Evolutionary conservation across 2,113 vertebrate species (phyloP).

Genomic region (Silurus meridionalis): DNA sequence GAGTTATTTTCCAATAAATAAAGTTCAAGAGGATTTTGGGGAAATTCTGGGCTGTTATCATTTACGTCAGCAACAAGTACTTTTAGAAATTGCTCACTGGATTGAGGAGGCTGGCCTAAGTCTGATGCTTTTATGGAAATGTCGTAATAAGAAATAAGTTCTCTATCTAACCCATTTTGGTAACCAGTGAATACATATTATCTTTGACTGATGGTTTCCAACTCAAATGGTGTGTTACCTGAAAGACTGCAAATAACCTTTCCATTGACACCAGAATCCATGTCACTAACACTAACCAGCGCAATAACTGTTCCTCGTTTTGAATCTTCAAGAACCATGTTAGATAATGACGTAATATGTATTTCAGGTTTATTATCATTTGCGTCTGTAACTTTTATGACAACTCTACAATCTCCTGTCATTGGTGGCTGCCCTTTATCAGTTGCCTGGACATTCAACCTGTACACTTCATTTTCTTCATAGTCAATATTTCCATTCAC

Average conservation of each 20-base stretch:
- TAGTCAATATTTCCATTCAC: constrained; percentile 54
- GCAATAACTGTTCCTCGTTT: constrained; percentile 67
- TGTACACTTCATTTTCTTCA: constrained; percentile 51
- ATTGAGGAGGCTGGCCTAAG: constrained; percentile 52
- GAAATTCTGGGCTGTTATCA: constrained; percentile 58
- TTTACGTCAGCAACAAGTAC: constrained; percentile 58
- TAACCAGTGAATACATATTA: constrained; percentile 69
- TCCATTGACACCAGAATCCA: constrained; percentile 69
- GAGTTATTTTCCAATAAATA: constrained; percentile 65
- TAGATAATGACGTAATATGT: constrained; percentile 64
- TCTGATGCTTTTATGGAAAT: constrained; percentile 56
- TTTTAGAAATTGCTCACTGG: constrained; percentile 41
- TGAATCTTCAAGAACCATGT: constrained; percentile 63
- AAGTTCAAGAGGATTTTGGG: constrained; percentile 45
- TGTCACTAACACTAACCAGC: constrained; percentile 68
- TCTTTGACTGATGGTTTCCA: constrained; percentile 65
- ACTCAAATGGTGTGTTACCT: constrained; percentile 63
- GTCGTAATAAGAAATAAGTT: constrained; percentile 64
- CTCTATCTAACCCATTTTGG: constrained; percentile 54
- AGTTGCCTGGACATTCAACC: constrained; percentile 55
- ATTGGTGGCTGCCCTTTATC: constrained; percentile 58
- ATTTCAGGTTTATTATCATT: constrained; percentile 67
- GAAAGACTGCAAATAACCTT: constrained; percentile 62
- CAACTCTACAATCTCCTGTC: constrained; percentile 50
- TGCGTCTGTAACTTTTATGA: constrained; percentile 54